Percentiles rank a stretch among this genome's conserved stretches.
Conservation (phyloP, 1,140 invertebrate genomes). For the Linepithema humile region DNA sequence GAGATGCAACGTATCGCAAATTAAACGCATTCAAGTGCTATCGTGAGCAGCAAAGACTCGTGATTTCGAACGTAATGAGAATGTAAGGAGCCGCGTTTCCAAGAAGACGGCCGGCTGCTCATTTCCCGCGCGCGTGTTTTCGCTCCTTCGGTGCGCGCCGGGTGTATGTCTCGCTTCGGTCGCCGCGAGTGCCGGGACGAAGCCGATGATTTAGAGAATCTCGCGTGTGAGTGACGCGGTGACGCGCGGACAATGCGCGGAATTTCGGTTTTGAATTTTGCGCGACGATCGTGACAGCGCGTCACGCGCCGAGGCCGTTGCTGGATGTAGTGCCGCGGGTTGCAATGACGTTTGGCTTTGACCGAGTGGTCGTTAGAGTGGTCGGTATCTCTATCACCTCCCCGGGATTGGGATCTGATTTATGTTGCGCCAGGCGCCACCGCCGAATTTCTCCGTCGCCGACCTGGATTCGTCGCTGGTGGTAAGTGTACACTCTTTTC, state of each 20-base stretch:
- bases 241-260: slow-evolving; percentile 81
- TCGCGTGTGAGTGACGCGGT: slow-evolving; percentile 74
- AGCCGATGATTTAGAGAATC: slow-evolving; percentile 60
- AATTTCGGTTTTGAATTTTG: slow-evolving; percentile 83
- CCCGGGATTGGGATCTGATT: slow-evolving; percentile 66
- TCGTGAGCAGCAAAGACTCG: background rate
- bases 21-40: background rate
- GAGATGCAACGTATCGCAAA: background rate
- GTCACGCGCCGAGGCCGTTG: slow-evolving; percentile 67
- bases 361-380: slow-evolving; percentile 80
- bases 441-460: slow-evolving; percentile 65
- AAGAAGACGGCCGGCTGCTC: background rate
- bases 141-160: slow-evolving; percentile 6
- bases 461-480: slow-evolving; percentile 17
- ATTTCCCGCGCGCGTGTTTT: background rate
- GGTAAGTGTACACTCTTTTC: slow-evolving; percentile 52
- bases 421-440: slow-evolving; percentile 66
- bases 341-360: slow-evolving; percentile 81
- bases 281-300: slow-evolving; percentile 76
- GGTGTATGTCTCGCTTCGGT: background rate
- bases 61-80: background rate
- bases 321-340: slow-evolving; percentile 80
- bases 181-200: slow-evolving; percentile 23
- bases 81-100: background rate
- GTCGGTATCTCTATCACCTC: slow-evolving; percentile 68